Evolutionary conservation across 2,113 vertebrate species (phyloP), one percentile per base, ranked within the genome.

Genomic region (Rhagologus leucostigma): DNA sequence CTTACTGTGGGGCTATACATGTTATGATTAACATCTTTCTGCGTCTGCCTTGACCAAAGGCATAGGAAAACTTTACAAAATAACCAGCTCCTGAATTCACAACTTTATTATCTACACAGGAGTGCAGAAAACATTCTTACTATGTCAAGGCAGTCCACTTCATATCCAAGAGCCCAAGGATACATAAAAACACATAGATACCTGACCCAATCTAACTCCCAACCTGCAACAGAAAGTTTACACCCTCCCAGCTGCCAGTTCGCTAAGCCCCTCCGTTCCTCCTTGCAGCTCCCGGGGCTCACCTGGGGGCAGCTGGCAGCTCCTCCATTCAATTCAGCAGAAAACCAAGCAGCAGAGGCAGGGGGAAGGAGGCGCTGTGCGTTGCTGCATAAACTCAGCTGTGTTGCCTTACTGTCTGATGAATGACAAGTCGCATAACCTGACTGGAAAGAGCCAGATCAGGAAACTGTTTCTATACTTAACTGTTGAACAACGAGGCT

Each of bases 81-180:
- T 5, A 74, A 44, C 10, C 10, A 74, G 4, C 37, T 74, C 26
- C 46, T 49, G 9, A 76, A 62, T 26, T 73, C 10, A 77, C 19
- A 73, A 29, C 52, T 47, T 64, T 24, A 62, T 44, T 71, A 73
- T 5, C 33, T 46, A 30, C 7, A 27, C 10, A 76, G 4, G 11
- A 64, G 4, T 75, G 33, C 5, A 52, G 3, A 88, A 78, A 73
- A 41, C 0, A 0, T 15, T 84, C 73, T 87, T 60, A 89, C n/a
- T 18, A 0, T 1, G 0, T 29, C 37, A 57, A 30, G 2, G 7
- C 11, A 26, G 24, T 6, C 37, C 22, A 32, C 9, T 44, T 27
- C 16, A 30, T 16, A 9, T 4, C 68, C 16, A 2, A n/a, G 21
- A 60, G 3, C 39, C 23, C 7, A 32, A 55, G 7, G 56, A 39